Evolutionary conservation across 2,888 invertebrate genomes (phyloP).

Genomic region (Papilio elwesi): DNA sequence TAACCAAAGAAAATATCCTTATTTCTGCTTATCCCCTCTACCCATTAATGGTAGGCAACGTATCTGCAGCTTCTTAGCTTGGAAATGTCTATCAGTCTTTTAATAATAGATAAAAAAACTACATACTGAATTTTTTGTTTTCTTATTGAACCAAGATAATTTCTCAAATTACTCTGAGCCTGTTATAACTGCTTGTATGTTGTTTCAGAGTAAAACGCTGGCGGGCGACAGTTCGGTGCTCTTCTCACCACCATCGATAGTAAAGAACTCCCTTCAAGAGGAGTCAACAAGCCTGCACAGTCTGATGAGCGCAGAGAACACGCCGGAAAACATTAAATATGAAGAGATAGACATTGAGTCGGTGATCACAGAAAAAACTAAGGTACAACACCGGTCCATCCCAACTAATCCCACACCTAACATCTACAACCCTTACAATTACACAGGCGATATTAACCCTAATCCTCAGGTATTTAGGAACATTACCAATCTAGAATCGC

Average conservation of each 20-base stretch:
- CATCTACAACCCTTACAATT: slow-evolving; percentile 54
- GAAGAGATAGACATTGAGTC: slow-evolving; percentile 72
- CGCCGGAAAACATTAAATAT: slow-evolving; percentile 66
- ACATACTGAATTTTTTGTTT: no score
- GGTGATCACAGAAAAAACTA: slow-evolving; percentile 72
- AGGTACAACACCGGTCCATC: slow-evolving; percentile 83
- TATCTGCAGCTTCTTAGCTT: no score
- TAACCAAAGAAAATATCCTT: no score
- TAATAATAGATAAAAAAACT: no score
- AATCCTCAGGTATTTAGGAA: slow-evolving; percentile 63
- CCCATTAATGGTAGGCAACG: no score
- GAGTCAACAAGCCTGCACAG: slow-evolving; percentile 86
- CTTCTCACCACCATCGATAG: slow-evolving; percentile 94
- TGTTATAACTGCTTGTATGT: slow-evolving; percentile 37
- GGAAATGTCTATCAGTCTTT: no score
- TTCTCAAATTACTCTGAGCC: no score
- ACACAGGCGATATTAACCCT: slow-evolving; percentile 44
- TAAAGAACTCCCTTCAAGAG: slow-evolving; percentile 91
- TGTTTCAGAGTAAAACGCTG: slow-evolving; percentile 93
- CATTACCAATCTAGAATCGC: slow-evolving; percentile 71
- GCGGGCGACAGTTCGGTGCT: slow-evolving; percentile 90
- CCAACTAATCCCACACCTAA: slow-evolving; percentile 77
- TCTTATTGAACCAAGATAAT: no score
- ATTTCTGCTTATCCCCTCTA: no score
- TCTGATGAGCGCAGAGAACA: slow-evolving; percentile 72